These are phyloP conservation scores for Heliconius ismenius DNA, from an alignment of 2,888 invertebrate species.

Conservation along the genomic window DNA sequence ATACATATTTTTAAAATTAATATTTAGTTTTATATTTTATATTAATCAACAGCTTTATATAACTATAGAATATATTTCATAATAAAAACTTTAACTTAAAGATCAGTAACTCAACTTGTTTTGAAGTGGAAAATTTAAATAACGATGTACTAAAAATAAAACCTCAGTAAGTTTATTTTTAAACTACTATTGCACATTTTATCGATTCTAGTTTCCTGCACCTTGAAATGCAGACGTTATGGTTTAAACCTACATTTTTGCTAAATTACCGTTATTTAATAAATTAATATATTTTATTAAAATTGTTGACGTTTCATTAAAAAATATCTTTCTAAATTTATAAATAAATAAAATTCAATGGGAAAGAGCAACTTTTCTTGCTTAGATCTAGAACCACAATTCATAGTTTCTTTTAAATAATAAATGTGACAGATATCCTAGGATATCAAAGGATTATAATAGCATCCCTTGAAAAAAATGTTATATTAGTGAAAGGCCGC, in stretches of 20 bases:
- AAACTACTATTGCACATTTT: neutral
- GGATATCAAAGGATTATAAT: slow-evolving; percentile 39
- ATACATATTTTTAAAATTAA: neutral
- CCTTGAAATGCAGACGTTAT: slow-evolving; percentile 3
- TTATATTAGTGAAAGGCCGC: slow-evolving; percentile 71
- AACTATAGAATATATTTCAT: neutral
- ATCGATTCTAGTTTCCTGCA: slow-evolving; percentile 10
- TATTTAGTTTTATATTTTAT: neutral
- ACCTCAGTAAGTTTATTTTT: neutral
- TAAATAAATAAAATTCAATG: neutral
- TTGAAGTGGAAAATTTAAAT: slow-evolving; percentile 5
- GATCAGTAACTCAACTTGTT: slow-evolving; percentile 19
- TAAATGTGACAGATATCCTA: slow-evolving; percentile 19
- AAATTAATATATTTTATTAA: neutral
- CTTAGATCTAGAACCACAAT: no score
- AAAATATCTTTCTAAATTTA: neutral
- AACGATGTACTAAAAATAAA: neutral
- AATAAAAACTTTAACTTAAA: neutral
- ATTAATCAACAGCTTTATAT: slow-evolving; percentile 1
- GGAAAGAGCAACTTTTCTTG: neutral
- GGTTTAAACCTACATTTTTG: neutral
- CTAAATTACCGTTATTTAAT: neutral
- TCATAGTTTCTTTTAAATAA: neutral
- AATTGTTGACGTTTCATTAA: neutral
- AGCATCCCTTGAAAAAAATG: slow-evolving; percentile 56